Evolutionary conservation across 1,140 invertebrate genomes (phyloP).

Genomic region (Atta colombica): DNA sequence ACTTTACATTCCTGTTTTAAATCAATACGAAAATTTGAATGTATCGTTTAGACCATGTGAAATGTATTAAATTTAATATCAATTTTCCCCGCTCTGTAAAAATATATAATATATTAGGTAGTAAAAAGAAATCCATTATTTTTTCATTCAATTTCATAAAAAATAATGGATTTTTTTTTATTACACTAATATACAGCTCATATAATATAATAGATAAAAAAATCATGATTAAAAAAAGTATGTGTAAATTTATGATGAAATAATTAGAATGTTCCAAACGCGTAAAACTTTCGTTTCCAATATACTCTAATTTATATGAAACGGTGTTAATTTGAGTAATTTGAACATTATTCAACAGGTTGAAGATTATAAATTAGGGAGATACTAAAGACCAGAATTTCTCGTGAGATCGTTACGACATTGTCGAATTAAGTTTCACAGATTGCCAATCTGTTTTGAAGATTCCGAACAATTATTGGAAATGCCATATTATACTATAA

Average conservation of each 20-base stretch:
- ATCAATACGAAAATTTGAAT: too few relatives aligned
- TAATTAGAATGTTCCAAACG: not conserved
- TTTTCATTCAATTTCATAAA: too few relatives aligned
- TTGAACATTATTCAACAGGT: not conserved
- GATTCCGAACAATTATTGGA: not conserved
- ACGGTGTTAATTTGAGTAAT: not conserved
- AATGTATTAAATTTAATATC: too few relatives aligned
- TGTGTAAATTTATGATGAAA: not conserved
- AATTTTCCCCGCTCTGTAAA: too few relatives aligned
- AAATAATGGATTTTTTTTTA: too few relatives aligned
- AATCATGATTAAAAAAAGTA: not conserved
- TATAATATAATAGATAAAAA: too few relatives aligned
- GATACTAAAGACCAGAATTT: not conserved
- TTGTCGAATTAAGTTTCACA: not conserved
- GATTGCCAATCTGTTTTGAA: conserved; percentile 2
- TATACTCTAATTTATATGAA: not conserved
- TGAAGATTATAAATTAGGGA: conserved; percentile 22
- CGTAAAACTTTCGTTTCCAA: conserved; percentile 17
- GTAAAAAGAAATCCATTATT: too few relatives aligned
- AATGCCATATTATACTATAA: not conserved
- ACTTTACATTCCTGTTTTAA: too few relatives aligned
- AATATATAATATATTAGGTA: too few relatives aligned
- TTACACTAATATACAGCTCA: too few relatives aligned
- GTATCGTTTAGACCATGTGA: too few relatives aligned
- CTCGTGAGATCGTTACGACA: not conserved